Base-by-base conservation (phyloP, 1,140 invertebrate species). In the Anastrepha obliqua region DNA sequence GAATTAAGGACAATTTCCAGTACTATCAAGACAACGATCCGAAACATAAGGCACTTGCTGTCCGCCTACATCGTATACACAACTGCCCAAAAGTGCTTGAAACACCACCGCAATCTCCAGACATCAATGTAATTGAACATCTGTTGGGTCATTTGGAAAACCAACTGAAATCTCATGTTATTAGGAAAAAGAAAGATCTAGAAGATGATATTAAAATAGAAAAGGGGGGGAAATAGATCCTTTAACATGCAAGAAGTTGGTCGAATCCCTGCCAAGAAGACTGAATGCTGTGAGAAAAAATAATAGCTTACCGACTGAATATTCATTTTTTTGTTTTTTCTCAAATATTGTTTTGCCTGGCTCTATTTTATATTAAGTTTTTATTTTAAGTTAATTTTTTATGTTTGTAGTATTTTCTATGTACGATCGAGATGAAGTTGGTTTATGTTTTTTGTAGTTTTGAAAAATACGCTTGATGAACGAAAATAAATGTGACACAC, bases 251-350 rank as follows among this genome's bases (percentile, higher is more conserved):
- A 62, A 62, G 60, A 62, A 62, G n/a, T 5, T 62, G 13, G 60
- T n/a, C 60, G 13, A 62, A 62, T 85, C 78, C 3, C 13, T 51
- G 42, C 42, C 39, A 81, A 81, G 17, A 81, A 81, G 51, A 81
- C 42, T 51, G 58, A 85, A 85, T 62, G 60, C n/a, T 62, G 60
- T 62, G 8, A 85, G 78, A 85, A 85, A 55, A 85, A 85, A 55
- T 55, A 55, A 55, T 8, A 9, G 47, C 3, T 55, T 20, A 15
- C 11, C 17, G 47, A n/a, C 58, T 85, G 55, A 85, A 85, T 55
- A 85, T 85, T 55, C 17, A 20, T n/a, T 20, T 81, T 11, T 13
- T 42, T 44, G 15, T 42, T 44, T 81, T 17, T 81, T 85, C 55
- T 17, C 20, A 4, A 17, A 62, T 5, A 13, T 15, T 13, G 3